Evolutionary conservation across 2,797 vertebrate genomes (phyloP).

Genomic region (Tiaroga cobitis): DNA sequence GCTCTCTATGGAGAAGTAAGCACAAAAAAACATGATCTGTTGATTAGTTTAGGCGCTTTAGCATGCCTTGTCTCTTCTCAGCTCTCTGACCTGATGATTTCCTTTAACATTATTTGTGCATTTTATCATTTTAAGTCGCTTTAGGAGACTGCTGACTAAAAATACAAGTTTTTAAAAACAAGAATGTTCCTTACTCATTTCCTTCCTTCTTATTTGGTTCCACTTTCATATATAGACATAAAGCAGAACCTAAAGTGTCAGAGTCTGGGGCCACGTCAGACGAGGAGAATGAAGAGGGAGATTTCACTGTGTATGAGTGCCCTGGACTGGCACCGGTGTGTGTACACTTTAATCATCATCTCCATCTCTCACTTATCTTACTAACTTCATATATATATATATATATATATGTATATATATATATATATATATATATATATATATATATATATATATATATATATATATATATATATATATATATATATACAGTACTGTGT

Average conservation of each 20-base stretch:
- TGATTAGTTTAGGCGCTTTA: background rate
- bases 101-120: background rate
- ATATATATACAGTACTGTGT: too few relatives aligned
- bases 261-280: slow-evolving; percentile 85
- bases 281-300: slow-evolving; percentile 93
- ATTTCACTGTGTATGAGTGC: slow-evolving; percentile 96
- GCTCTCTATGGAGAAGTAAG: slow-evolving; percentile 90
- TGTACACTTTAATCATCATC: background rate
- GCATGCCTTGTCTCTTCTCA: background rate
- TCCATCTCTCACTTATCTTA: background rate
- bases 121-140: background rate
- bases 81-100: background rate
- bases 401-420: too few relatives aligned
- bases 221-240: slow-evolving; percentile 75
- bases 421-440: too few relatives aligned
- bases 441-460: too few relatives aligned
- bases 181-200: background rate
- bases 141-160: background rate
- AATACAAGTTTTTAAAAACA: background rate
- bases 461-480: too few relatives aligned
- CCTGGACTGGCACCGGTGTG: slow-evolving; percentile 92
- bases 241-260: slow-evolving; percentile 82
- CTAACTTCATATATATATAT: background rate
- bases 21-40: background rate
- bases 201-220: background rate